Evolutionary conservation across 1,140 invertebrate species (phyloP).

Genomic region (Polyergus mexicanus): DNA sequence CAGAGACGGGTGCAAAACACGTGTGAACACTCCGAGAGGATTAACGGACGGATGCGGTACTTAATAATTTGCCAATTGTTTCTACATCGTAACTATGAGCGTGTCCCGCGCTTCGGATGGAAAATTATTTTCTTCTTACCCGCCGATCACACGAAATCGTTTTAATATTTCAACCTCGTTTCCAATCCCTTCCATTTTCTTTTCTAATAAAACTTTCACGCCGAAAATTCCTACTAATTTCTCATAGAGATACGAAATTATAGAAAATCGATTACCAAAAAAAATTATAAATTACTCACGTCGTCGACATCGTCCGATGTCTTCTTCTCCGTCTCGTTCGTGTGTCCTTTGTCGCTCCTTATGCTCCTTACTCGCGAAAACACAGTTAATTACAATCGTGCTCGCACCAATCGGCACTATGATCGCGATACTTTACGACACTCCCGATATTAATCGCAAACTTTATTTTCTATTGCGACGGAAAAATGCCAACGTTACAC

Average conservation of each 20-base stretch:
- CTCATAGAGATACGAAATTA: not conserved
- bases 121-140: conserved; percentile 51
- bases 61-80: conserved; percentile 65
- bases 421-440: too few species aligned
- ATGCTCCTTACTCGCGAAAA: too few species aligned
- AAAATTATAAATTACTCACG: too few species aligned
- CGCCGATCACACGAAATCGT: not conserved
- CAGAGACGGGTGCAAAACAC: conserved; percentile 58
- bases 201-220: not conserved
- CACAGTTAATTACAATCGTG: too few species aligned
- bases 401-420: too few species aligned
- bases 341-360: too few species aligned
- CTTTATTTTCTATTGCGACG: too few species aligned
- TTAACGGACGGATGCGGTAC: conserved; percentile 57
- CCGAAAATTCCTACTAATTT: not conserved
- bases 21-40: conserved; percentile 54
- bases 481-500: too few species aligned
- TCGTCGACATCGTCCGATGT: too few species aligned
- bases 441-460: too few species aligned
- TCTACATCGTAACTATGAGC: conserved; percentile 8
- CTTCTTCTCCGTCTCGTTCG: too few species aligned
- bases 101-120: not conserved
- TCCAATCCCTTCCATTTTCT: not conserved
- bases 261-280: too few species aligned
- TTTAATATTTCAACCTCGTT: not conserved